These are phyloP conservation scores for Manis crassicaudata DNA, from an alignment of 2,797 vertebrate species.

Conservation along the genomic window DNA sequence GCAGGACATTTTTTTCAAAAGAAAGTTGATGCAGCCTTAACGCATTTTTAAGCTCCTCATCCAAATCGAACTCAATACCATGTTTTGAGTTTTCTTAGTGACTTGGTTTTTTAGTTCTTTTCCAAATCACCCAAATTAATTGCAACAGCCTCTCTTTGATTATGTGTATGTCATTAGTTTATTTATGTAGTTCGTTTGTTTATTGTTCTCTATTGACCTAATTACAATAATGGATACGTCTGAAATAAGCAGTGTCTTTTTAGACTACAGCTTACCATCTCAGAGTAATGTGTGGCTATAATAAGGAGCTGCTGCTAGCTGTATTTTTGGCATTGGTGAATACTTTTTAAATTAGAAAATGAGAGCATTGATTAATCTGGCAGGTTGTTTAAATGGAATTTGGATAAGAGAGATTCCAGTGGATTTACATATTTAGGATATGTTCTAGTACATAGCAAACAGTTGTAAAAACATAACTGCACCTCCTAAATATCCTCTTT, in stretches of 20 bases:
- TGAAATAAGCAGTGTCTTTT: background rate
- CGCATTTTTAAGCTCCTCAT: background rate
- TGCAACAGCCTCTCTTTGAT: background rate
- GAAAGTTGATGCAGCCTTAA: background rate
- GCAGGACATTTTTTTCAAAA: background rate
- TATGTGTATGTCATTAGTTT: background rate
- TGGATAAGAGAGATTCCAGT: background rate
- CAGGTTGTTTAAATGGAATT: background rate
- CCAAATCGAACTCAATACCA: background rate
- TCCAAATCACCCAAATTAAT: background rate
- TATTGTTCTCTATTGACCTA: background rate
- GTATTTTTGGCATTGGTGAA: background rate
- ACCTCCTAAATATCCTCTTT: background rate
- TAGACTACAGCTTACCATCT: background rate
- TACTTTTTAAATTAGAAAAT: background rate
- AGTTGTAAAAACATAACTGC: background rate
- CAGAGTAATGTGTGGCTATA: background rate
- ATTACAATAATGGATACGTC: background rate
- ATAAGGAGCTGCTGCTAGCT: background rate
- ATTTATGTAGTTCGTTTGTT: background rate
- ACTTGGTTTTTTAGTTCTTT: slow-evolving; percentile 1
- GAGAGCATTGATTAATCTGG: slow-evolving; percentile 32
- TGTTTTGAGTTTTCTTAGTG: background rate
- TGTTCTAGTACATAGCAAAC: background rate
- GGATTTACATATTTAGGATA: background rate